Conservation (phyloP, 2,888 invertebrate species). For the Epinotia ramella region DNA sequence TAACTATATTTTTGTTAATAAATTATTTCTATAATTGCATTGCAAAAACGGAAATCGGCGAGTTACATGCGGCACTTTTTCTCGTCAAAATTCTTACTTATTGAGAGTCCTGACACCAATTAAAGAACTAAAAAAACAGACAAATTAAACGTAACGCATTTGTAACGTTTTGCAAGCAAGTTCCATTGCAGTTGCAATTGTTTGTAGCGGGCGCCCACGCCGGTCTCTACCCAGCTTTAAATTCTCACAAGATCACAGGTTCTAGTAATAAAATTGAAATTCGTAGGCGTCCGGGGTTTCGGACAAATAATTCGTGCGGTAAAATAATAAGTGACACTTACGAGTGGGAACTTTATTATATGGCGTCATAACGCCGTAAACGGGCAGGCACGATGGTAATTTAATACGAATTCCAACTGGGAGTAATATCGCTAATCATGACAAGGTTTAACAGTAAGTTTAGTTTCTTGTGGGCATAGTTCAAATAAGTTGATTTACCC, state of each 20-base stretch:
- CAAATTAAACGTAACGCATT: no score
- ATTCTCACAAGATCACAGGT: slow-evolving; percentile 47
- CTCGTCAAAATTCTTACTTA: no score
- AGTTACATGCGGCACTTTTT: no score
- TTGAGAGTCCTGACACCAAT: no score
- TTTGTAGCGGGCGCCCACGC: background rate
- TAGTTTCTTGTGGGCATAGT: background rate
- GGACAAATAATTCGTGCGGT: slow-evolving; percentile 41
- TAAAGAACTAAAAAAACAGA: no score
- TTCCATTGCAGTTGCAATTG: no score
- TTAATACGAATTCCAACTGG: slow-evolving; percentile 18
- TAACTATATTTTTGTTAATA: no score
- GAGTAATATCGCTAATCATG: slow-evolving; percentile 12
- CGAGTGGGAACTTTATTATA: slow-evolving; percentile 28
- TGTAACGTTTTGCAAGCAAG: no score
- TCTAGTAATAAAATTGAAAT: slow-evolving; percentile 41
- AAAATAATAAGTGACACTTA: slow-evolving; percentile 44
- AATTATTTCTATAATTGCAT: no score
- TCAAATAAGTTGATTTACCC: no score
- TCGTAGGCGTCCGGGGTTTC: slow-evolving; percentile 33
- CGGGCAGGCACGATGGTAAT: slow-evolving; percentile 9
- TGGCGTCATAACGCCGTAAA: slow-evolving; percentile 26
- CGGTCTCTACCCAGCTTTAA: slow-evolving; percentile 6
- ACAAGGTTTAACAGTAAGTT: slow-evolving; percentile 18
- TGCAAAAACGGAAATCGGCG: no score